phyloP scores from a whole-genome alignment of 2,888 invertebrate genomes.

The Electrophaes corylata region DNA sequence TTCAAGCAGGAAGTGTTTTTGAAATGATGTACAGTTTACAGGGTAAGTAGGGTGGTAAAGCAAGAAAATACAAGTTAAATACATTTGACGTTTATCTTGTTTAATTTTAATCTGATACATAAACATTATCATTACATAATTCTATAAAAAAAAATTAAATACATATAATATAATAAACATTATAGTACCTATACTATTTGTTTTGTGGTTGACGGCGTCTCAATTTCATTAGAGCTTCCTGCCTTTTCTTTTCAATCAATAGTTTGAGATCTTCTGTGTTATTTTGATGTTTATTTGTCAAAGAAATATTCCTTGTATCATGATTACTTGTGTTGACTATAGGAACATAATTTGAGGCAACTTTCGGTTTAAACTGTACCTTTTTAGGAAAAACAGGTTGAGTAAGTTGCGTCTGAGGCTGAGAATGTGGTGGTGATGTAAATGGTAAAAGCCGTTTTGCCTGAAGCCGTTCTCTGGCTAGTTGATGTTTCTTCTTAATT shows the following conservation, averaged over 20 bases:
- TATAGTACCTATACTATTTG: constrained; percentile 36
- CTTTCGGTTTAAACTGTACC: constrained; percentile 58
- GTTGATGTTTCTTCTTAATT: constrained; percentile 85
- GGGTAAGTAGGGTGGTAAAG: neutral
- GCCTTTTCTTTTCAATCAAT: constrained; percentile 76
- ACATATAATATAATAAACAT: constrained; percentile 23
- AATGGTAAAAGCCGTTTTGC: constrained; percentile 78
- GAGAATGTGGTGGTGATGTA: constrained; percentile 57
- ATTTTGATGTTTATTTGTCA: constrained; percentile 18
- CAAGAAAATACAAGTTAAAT: neutral
- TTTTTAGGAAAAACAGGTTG: constrained; percentile 42
- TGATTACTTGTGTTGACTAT: constrained; percentile 32
- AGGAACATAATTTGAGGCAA: constrained; percentile 43
- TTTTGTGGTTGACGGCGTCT: constrained; percentile 63
- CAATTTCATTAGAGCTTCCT: constrained; percentile 76
- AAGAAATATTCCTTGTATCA: constrained; percentile 31
- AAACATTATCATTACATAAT: constrained; percentile 28
- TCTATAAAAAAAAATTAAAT: constrained; percentile 15
- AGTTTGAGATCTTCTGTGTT: constrained; percentile 56
- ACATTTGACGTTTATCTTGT: neutral
- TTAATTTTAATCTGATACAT: constrained; percentile 24
- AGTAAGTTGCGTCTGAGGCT: constrained; percentile 25
- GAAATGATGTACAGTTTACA: neutral
- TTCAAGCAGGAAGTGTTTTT: too few relatives aligned
- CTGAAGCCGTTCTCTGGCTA: constrained; percentile 84